Conservation (phyloP, 2,113 vertebrate genomes). For the Pygoscelis adeliae region DNA sequence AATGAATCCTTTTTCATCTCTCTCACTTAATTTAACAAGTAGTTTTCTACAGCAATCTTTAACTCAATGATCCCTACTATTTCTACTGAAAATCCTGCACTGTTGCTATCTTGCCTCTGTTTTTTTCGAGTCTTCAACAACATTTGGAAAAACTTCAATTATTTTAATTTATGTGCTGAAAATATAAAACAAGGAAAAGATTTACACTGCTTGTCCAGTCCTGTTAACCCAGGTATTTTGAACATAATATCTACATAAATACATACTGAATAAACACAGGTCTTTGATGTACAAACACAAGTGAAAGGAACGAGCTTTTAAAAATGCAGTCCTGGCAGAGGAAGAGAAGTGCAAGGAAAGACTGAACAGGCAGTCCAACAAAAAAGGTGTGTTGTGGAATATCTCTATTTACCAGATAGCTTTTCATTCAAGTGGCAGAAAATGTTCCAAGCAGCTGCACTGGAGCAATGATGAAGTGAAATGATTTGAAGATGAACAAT, state of each 20-base stretch:
- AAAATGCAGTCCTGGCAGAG: background rate
- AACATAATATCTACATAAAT: background rate
- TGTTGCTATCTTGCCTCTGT: background rate
- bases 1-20: background rate
- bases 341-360: background rate
- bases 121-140: background rate
- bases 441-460: background rate
- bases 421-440: background rate
- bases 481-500: background rate
- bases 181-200: background rate
- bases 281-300: background rate
- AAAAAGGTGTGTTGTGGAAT: background rate
- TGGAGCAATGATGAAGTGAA: background rate
- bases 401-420: background rate
- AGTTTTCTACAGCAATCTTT: background rate
- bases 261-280: background rate
- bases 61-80: background rate
- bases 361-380: background rate
- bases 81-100: background rate
- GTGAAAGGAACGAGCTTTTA: background rate
- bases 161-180: background rate
- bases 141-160: background rate
- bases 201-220: background rate
- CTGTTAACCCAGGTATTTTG: background rate
- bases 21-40: background rate